These are phyloP conservation scores for Drosophila anomelani DNA, from an alignment of 2,888 invertebrate genomes.

Conservation along the genomic window DNA sequence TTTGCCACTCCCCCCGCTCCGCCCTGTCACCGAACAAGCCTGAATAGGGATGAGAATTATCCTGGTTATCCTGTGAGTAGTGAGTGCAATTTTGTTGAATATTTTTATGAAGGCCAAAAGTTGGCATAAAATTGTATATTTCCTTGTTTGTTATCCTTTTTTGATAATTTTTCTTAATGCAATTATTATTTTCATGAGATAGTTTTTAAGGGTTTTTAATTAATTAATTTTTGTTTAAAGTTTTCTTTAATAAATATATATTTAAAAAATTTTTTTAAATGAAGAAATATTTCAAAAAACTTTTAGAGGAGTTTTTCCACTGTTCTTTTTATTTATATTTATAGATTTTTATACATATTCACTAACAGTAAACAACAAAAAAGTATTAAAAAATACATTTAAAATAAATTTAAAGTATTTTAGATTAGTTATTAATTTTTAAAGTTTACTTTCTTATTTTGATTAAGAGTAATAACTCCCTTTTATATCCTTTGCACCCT, in stretches of 20 bases:
- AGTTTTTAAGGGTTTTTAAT: no score
- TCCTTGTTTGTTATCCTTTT: no score
- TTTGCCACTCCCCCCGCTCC: constrained; percentile 56
- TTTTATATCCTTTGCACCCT: background rate
- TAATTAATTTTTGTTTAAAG: background rate
- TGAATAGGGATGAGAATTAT: constrained; percentile 1
- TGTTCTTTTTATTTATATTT: no score
- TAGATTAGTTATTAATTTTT: background rate
- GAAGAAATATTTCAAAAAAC: background rate
- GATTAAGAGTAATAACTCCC: background rate
- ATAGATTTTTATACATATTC: no score
- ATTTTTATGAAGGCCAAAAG: background rate
- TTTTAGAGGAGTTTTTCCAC: background rate
- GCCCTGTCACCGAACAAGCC: background rate
- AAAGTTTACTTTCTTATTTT: background rate
- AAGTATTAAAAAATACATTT: background rate
- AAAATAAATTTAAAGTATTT: no score
- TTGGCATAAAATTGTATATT: background rate
- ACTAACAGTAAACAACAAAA: background rate
- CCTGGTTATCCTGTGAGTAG: constrained; percentile 7
- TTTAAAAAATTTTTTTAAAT: background rate
- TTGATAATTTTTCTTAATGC: no score
- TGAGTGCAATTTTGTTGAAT: background rate
- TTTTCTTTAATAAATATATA: background rate
- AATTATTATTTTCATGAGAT: background rate